Conservation (phyloP, 2,113 vertebrate genomes). For the Ciconia stormi region DNA sequence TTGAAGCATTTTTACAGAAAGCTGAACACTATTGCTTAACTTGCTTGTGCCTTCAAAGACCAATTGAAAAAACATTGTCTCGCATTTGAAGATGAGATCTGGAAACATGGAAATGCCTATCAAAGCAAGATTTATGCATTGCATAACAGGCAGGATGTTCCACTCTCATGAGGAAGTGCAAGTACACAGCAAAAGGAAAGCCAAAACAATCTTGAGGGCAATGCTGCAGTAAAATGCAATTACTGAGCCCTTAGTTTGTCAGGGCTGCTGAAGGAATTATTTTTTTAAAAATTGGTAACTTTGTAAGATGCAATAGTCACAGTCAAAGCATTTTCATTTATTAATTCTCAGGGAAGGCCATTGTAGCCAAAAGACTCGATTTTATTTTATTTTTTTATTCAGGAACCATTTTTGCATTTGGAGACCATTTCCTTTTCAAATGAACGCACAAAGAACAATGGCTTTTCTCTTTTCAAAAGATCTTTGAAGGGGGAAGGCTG, state of each 20-base stretch:
- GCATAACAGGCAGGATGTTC: conserved; percentile 65
- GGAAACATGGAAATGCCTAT: conserved; percentile 65
- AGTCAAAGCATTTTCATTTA: neutral
- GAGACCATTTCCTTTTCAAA: conserved; percentile 66
- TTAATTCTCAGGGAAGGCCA: neutral
- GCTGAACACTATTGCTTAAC: conserved; percentile 23
- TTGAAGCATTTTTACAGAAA: conserved; percentile 32
- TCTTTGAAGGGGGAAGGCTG: conserved; percentile 32
- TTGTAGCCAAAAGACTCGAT: neutral
- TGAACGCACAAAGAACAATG: conserved; percentile 52
- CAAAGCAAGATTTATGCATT: conserved; percentile 65
- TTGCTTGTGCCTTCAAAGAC: neutral
- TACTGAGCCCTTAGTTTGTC: neutral
- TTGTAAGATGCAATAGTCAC: neutral
- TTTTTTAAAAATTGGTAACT: neutral
- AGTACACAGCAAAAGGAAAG: conserved; percentile 56
- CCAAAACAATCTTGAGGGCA: conserved; percentile 51
- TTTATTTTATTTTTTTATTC: neutral
- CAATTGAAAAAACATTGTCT: neutral
- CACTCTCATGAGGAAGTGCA: conserved; percentile 53
- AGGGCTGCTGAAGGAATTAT: neutral
- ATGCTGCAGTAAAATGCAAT: conserved; percentile 22
- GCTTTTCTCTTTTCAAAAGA: conserved; percentile 62
- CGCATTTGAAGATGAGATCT: conserved; percentile 14
- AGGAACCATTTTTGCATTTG: conserved; percentile 50